A percentile compares a stretch with the other conserved stretches of the same genome.
phyloP scores from a whole-genome alignment of 2,797 vertebrate species.

The Sparidentex hasta region DNA sequence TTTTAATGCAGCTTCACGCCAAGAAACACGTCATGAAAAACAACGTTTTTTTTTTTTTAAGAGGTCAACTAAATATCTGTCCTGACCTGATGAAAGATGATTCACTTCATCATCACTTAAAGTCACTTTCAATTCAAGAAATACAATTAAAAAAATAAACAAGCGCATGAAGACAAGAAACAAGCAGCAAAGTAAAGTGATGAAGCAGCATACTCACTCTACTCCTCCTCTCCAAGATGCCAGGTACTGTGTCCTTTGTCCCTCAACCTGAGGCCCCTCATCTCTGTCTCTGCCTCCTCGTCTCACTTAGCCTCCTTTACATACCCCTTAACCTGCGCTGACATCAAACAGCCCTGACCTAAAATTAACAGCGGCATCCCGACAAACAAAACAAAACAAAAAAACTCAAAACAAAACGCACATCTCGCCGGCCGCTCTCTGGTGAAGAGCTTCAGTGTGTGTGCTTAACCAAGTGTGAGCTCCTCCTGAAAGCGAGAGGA shows the following conservation, averaged over 20 bases:
- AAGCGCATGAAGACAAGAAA: constrained; percentile 10
- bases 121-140: not conserved
- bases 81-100: not conserved
- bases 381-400: constrained; percentile 44
- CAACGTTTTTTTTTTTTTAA: not conserved
- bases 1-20: constrained; percentile 18
- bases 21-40: not conserved
- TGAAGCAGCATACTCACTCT: constrained; percentile 81
- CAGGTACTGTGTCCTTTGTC: constrained; percentile 73
- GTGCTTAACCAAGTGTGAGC: constrained; percentile 79
- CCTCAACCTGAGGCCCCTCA: constrained; percentile 65
- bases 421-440: constrained; percentile 38
- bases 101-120: constrained; percentile 1
- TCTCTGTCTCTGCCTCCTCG: constrained; percentile 55
- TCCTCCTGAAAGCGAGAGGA: constrained; percentile 71
- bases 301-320: constrained; percentile 59
- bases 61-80: not conserved
- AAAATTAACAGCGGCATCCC: constrained; percentile 50
- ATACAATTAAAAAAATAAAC: not conserved
- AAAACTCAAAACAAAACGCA: constrained; percentile 44
- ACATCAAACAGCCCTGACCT: constrained; percentile 64
- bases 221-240: constrained; percentile 58
- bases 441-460: constrained; percentile 66
- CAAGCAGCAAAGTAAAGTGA: constrained; percentile 33
- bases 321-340: constrained; percentile 56